phyloP scores from a whole-genome alignment of 1,140 invertebrate genomes.

The Himalopsyche phryganea region DNA sequence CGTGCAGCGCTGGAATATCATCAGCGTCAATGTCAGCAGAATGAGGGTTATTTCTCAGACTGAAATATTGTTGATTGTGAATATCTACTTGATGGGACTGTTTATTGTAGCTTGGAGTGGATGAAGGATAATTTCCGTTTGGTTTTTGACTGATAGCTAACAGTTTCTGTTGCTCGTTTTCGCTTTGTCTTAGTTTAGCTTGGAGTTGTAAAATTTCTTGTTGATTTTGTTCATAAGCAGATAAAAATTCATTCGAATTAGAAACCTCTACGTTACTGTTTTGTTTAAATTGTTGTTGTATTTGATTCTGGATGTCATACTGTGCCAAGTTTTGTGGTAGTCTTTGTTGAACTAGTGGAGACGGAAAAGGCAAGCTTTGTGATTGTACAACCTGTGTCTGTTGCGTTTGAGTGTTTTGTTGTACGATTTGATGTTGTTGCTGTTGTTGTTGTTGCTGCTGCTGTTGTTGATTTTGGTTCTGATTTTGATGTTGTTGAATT shows the following conservation, averaged over 20 bases:
- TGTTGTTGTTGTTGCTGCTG: constrained; percentile 41
- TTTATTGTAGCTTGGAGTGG: constrained; percentile 4
- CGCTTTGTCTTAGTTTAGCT: constrained; percentile 28
- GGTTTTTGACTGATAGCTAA: constrained; percentile 19
- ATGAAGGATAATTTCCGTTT: neutral
- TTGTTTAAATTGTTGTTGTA: constrained; percentile 36
- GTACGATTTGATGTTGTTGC: constrained; percentile 15
- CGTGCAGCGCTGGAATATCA: constrained; percentile 10
- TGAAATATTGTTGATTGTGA: constrained; percentile 24
- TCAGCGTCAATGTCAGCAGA: neutral
- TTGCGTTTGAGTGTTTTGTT: constrained; percentile 38
- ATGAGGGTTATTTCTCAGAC: constrained; percentile 1
- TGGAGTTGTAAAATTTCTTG: constrained; percentile 29
- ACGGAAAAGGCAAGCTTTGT: constrained; percentile 37
- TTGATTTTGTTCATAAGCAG: constrained; percentile 32
- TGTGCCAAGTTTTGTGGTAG: constrained; percentile 23
- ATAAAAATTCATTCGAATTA: constrained; percentile 19
- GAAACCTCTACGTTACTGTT: constrained; percentile 4
- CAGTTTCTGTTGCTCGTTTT: constrained; percentile 27
- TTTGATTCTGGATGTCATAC: constrained; percentile 23
- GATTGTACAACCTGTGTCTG: constrained; percentile 42
- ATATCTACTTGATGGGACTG: constrained; percentile 16
- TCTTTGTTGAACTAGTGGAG: constrained; percentile 20
- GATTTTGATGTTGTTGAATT: constrained; percentile 11
- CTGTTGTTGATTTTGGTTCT: constrained; percentile 39